Evolutionary conservation across 92 coral and sea anemone species (phyloP).

Genomic region (Pocillopora meandrina): DNA sequence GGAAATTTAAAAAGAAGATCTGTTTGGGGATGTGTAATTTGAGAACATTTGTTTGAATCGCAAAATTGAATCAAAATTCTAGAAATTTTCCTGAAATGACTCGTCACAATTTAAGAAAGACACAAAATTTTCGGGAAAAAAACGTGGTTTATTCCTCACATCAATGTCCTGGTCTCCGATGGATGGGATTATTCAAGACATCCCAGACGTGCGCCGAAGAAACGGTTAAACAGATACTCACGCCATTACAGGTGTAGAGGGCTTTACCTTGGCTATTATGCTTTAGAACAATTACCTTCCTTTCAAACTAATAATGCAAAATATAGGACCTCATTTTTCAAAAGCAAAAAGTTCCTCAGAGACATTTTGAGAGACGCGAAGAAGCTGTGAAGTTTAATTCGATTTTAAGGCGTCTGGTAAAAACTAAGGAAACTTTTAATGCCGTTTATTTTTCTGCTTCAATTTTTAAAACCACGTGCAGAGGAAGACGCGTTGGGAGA

Average conservation of each 20-base stretch:
- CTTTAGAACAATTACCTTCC: slow-evolving; percentile 6
- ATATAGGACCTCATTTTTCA: neutral
- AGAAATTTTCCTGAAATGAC: neutral
- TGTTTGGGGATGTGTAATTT: neutral
- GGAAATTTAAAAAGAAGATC: neutral
- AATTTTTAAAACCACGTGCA: neutral
- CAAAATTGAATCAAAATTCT: neutral
- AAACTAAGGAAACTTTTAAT: too few relatives aligned
- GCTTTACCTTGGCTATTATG: slow-evolving; percentile 7
- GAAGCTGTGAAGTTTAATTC: too few relatives aligned
- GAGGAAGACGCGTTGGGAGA: neutral
- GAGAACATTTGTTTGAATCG: neutral
- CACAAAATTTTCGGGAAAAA: neutral
- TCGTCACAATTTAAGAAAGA: neutral
- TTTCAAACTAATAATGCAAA: neutral
- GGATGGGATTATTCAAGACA: neutral
- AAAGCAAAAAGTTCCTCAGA: neutral
- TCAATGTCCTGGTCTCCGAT: too few relatives aligned
- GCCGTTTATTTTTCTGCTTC: too few relatives aligned
- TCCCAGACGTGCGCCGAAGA: neutral
- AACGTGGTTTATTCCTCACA: neutral
- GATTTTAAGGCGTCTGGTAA: too few relatives aligned
- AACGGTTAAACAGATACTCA: slow-evolving; percentile 8
- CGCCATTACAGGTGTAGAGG: slow-evolving; percentile 17
- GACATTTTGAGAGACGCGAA: neutral